Percentiles rank a stretch among this genome's conserved stretches.
Conservation (phyloP, 2,797 vertebrate genomes). For the Hydrolagus colliei region DNA sequence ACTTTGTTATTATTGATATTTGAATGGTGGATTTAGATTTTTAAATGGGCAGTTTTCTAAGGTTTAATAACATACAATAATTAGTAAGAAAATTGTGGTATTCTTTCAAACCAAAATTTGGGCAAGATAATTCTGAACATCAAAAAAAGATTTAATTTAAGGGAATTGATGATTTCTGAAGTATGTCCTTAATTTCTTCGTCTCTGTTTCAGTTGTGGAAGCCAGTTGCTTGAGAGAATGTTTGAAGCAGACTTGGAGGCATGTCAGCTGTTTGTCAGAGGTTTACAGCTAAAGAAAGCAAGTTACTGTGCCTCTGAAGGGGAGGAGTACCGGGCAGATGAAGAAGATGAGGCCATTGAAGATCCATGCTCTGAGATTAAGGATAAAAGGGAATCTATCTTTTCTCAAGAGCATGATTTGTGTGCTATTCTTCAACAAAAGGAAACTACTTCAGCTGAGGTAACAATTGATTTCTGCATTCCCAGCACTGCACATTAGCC, state of each 20-base stretch:
- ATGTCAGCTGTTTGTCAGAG: conserved; percentile 69
- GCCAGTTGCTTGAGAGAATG: conserved; percentile 65
- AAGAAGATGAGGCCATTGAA: conserved; percentile 36
- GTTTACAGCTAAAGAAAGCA: conserved; percentile 60
- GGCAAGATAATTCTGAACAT: neutral
- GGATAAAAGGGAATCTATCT: conserved; percentile 53
- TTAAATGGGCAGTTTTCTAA: no score
- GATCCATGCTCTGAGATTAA: conserved; percentile 41
- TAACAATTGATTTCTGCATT: conserved; percentile 42
- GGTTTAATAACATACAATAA: neutral
- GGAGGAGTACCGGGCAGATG: conserved; percentile 48
- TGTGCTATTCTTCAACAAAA: conserved; percentile 52
- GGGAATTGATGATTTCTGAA: neutral
- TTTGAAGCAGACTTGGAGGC: conserved; percentile 83
- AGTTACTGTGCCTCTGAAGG: conserved; percentile 49
- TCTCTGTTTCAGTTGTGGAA: conserved; percentile 58
- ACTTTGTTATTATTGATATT: neutral
- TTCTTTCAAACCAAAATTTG: neutral
- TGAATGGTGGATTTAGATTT: neutral
- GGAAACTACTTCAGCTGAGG: conserved; percentile 68
- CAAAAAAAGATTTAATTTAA: neutral
- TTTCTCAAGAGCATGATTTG: conserved; percentile 53
- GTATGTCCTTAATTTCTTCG: conserved; percentile 35
- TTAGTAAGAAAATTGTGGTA: neutral
- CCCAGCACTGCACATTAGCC: neutral